These are phyloP conservation scores for Sandelia bainsii DNA, from an alignment of 2,797 vertebrate genomes.

Conservation along the genomic window DNA sequence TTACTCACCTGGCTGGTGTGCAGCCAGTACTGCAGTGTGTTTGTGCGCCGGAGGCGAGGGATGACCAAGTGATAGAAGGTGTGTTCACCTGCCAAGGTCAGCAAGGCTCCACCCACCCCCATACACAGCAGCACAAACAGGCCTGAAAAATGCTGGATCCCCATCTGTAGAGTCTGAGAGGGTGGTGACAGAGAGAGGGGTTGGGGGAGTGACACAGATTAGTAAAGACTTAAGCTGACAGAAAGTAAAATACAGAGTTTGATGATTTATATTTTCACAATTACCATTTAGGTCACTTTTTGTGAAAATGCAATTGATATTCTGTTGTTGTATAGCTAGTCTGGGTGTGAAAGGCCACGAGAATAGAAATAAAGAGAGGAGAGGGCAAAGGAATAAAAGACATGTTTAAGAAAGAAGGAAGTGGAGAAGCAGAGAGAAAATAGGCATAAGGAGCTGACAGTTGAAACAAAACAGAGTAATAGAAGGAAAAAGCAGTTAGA, in stretches of 20 bases:
- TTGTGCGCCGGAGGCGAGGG: slow-evolving; percentile 87
- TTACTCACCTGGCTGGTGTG: slow-evolving; percentile 93
- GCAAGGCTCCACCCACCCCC: slow-evolving; percentile 90
- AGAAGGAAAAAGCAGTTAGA: slow-evolving; percentile 45
- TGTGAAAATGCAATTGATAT: slow-evolving; percentile 56
- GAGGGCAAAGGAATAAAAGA: slow-evolving; percentile 32
- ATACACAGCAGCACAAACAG: slow-evolving; percentile 94
- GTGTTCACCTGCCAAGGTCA: slow-evolving; percentile 91
- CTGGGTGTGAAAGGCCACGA: slow-evolving; percentile 31
- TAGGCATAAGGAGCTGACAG: slow-evolving; percentile 2
- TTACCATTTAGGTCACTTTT: slow-evolving; percentile 60
- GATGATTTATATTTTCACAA: slow-evolving; percentile 68
- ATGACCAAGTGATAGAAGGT: slow-evolving; percentile 91
- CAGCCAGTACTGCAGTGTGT: slow-evolving; percentile 93
- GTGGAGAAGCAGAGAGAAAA: neutral
- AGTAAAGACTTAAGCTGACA: slow-evolving; percentile 39
- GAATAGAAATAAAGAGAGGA: slow-evolving; percentile 37
- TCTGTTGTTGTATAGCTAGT: slow-evolving; percentile 46
- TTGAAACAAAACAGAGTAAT: slow-evolving; percentile 29
- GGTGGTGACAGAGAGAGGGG: neutral
- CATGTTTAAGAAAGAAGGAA: slow-evolving; percentile 33
- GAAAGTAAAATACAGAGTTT: slow-evolving; percentile 47
- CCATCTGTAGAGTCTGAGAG: slow-evolving; percentile 93
- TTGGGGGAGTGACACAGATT: slow-evolving; percentile 42
- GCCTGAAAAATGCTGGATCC: slow-evolving; percentile 94